phyloP scores from a whole-genome alignment of 1,140 invertebrate genomes.

The Hycleus cichorii region DNA sequence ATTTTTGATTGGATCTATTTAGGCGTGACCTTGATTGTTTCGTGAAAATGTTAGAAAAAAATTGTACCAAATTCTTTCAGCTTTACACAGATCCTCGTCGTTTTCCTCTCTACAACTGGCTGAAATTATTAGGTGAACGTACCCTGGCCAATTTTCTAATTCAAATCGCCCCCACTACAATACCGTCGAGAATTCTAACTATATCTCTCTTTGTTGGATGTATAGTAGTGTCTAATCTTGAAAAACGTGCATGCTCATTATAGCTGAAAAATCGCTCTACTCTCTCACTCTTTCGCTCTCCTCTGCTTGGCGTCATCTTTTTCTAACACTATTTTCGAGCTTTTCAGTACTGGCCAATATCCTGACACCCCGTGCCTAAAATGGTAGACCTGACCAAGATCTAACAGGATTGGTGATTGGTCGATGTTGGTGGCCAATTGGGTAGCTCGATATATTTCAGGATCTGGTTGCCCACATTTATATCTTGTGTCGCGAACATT shows the following conservation, averaged over 20 bases:
- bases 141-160: constrained; percentile 7
- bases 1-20: no score
- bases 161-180: background rate
- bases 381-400: constrained; percentile 51
- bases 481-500: constrained; percentile 60
- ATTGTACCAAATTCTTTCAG: no score
- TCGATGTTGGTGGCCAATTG: constrained; percentile 41
- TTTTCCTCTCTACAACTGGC: background rate
- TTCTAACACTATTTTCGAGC: no score
- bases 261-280: no score
- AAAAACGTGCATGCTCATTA: no score
- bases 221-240: no score
- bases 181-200: background rate
- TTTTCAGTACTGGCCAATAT: background rate
- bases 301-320: no score
- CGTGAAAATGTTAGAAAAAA: background rate
- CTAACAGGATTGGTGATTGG: constrained; percentile 46
- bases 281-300: no score
- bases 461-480: constrained; percentile 84
- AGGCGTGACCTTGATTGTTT: no score
- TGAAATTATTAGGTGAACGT: constrained; percentile 25
- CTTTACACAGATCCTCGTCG: no score
- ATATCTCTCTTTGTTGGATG: background rate
- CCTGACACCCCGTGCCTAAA: constrained; percentile 48
- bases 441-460: constrained; percentile 45